These are phyloP conservation scores for Halcyon senegalensis DNA, from an alignment of 2,113 vertebrate species.

Conservation along the genomic window DNA sequence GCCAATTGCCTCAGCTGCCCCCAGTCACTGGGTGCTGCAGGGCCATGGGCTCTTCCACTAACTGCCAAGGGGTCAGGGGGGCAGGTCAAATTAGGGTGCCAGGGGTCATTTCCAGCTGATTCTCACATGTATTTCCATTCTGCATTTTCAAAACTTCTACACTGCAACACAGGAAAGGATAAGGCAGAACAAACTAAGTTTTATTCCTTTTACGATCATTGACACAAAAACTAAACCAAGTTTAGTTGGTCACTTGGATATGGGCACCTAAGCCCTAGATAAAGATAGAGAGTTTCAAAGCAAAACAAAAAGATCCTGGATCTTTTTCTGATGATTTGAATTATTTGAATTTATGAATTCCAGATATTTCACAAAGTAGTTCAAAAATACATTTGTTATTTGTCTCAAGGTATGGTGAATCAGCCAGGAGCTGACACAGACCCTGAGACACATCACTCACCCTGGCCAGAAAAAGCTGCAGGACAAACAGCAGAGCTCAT, in stretches of 20 bases:
- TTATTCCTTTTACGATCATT: neutral
- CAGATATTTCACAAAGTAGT: neutral
- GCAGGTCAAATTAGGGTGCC: neutral
- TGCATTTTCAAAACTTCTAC: neutral
- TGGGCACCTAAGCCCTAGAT: neutral
- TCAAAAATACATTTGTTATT: neutral
- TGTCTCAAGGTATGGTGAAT: neutral
- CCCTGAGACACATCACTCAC: neutral
- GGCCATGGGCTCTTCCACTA: neutral
- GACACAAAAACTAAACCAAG: neutral
- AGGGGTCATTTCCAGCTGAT: neutral
- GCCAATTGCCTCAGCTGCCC: neutral
- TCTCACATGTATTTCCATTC: neutral
- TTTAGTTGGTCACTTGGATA: rapidly evolving
- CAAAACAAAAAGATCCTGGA: neutral
- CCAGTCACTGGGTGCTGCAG: neutral
- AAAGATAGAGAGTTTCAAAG: neutral
- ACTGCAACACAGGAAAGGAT: neutral
- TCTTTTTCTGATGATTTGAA: neutral
- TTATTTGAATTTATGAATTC: neutral
- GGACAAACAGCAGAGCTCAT: conserved; percentile 26
- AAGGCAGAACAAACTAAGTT: neutral
- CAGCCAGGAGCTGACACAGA: neutral
- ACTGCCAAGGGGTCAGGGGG: neutral
- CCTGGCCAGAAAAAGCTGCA: conserved; percentile 23